Conservation (phyloP, 2,797 vertebrate species). For the Erpetoichthys calabaricus region DNA sequence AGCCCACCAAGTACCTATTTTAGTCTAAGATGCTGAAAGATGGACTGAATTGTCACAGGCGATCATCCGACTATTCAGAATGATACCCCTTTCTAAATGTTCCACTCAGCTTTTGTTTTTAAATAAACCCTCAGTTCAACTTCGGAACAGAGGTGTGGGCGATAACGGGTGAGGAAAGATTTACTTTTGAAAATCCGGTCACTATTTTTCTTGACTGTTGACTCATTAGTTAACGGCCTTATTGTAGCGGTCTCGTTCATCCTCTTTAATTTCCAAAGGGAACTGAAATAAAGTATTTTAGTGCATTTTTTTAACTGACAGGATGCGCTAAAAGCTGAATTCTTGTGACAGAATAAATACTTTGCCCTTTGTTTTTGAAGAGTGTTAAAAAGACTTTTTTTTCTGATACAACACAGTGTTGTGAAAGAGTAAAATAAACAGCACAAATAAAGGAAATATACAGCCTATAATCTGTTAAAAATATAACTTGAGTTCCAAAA, state of each 20-base stretch:
- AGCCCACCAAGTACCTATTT: slow-evolving; percentile 4
- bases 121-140: neutral
- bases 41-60: neutral
- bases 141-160: neutral
- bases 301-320: too few species aligned
- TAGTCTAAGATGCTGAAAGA: slow-evolving; percentile 11
- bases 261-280: too few species aligned
- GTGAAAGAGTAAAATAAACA: too few species aligned
- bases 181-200: neutral
- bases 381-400: too few species aligned
- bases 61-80: neutral
- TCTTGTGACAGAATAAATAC: too few species aligned
- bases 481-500: too few species aligned
- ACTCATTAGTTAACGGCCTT: neutral
- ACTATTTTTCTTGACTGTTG: slow-evolving; percentile 1
- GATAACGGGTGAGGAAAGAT: slow-evolving; percentile 6
- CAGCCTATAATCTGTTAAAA: too few species aligned
- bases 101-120: slow-evolving; percentile 3
- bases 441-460: too few species aligned
- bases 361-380: too few species aligned
- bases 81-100: neutral
- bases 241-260: neutral
- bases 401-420: too few species aligned
- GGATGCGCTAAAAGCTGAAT: too few species aligned
- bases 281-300: too few species aligned